These are phyloP conservation scores for Xenopus laevis DNA, from an alignment of 2,113 vertebrate species.

Conservation along the genomic window DNA sequence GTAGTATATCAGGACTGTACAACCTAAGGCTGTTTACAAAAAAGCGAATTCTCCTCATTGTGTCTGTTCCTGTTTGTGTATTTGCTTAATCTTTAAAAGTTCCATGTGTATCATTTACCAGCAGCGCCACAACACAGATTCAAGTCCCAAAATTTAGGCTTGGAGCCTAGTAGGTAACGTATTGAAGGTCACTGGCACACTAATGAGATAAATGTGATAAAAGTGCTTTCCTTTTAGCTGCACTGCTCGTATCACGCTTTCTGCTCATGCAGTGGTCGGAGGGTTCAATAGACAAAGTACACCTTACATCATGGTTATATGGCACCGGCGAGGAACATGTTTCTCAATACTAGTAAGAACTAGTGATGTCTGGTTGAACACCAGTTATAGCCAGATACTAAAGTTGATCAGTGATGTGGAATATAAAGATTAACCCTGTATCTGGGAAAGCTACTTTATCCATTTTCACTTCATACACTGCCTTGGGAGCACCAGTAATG, in stretches of 20 bases:
- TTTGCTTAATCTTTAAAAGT: conserved; percentile 39
- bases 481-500: too few species aligned
- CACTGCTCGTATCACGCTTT: background rate
- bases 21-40: background rate
- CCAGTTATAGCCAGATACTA: background rate
- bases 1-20: too few species aligned
- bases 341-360: conserved; percentile 8
- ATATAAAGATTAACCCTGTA: too few species aligned
- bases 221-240: background rate
- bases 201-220: conserved; percentile 21
- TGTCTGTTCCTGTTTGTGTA: conserved; percentile 21
- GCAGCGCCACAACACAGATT: conserved; percentile 26
- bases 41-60: background rate
- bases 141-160: conserved; percentile 15
- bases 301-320: conserved; percentile 19
- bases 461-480: too few species aligned
- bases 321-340: background rate
- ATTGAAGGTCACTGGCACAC: conserved; percentile 21
- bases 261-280: conserved; percentile 18
- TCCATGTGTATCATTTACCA: conserved; percentile 35
- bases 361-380: background rate
- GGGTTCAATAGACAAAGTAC: conserved; percentile 20
- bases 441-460: too few species aligned
- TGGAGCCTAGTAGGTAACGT: conserved; percentile 33
- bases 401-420: background rate